Conservation (phyloP, 2,113 vertebrate genomes). For the Hippocampus comes region DNA sequence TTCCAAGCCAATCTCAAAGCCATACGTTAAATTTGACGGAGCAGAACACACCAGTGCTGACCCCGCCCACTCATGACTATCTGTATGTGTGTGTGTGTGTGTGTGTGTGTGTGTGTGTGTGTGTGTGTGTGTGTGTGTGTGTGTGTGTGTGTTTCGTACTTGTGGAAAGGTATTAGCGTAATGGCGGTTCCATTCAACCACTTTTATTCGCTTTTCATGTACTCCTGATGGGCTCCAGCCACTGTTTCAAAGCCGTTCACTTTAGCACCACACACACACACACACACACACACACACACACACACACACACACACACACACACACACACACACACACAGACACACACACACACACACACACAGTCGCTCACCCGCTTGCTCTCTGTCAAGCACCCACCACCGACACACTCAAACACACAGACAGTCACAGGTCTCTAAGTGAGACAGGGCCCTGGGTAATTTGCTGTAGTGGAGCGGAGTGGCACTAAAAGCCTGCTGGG, state of each 20-base stretch:
- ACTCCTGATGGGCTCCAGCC: slow-evolving; percentile 76
- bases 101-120: slow-evolving; percentile 25
- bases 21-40: slow-evolving; percentile 53
- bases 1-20: slow-evolving; percentile 27
- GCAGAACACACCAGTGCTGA: slow-evolving; percentile 42
- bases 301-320: neutral
- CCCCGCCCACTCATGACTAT: slow-evolving; percentile 32
- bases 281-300: too few relatives aligned
- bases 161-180: slow-evolving; percentile 74
- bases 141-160: slow-evolving; percentile 33
- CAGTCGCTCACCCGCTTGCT: slow-evolving; percentile 61
- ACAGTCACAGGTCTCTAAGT: slow-evolving; percentile 78
- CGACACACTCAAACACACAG: slow-evolving; percentile 23
- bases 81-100: slow-evolving; percentile 29
- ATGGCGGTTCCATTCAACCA: slow-evolving; percentile 82
- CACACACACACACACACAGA: slow-evolving; percentile 14
- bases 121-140: slow-evolving; percentile 7
- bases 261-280: slow-evolving; percentile 47
- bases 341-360: slow-evolving; percentile 22
- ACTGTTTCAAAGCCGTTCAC: slow-evolving; percentile 65
- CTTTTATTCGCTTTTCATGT: slow-evolving; percentile 83
- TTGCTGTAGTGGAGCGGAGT: slow-evolving; percentile 86
- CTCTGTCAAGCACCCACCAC: slow-evolving; percentile 61
- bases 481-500: slow-evolving; percentile 92
- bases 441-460: slow-evolving; percentile 86